phyloP scores from a whole-genome alignment of 2,113 vertebrate genomes.

The Rafetus swinhoei region DNA sequence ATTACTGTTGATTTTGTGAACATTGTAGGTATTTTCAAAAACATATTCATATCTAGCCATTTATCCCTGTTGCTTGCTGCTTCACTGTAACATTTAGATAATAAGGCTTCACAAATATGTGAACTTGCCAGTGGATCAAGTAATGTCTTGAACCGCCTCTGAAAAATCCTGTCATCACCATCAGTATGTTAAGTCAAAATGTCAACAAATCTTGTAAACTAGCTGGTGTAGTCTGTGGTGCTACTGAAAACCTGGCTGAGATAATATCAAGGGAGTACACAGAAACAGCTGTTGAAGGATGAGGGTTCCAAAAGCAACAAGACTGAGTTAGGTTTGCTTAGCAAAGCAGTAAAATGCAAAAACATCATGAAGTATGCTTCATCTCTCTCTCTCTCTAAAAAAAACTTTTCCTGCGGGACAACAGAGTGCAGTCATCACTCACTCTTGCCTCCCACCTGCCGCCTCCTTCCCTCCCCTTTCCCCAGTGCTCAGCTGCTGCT shows the following conservation, averaged over 20 bases:
- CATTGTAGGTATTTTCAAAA: neutral
- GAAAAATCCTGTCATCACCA: neutral
- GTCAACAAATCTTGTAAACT: neutral
- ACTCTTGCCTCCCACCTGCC: too few species aligned
- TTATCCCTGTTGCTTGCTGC: neutral
- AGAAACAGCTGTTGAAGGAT: constrained; percentile 22
- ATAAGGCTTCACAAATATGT: constrained; percentile 9
- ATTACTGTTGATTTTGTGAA: rapidly evolving
- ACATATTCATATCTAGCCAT: neutral
- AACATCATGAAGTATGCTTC: neutral
- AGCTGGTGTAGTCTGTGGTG: neutral
- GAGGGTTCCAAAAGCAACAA: neutral
- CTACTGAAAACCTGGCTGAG: constrained; percentile 14
- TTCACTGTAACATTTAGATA: constrained; percentile 11
- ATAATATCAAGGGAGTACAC: neutral
- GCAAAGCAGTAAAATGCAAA: neutral
- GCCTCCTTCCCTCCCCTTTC: too few species aligned
- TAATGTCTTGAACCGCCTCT: constrained; percentile 40
- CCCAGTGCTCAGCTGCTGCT: too few species aligned
- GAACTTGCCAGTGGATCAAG: neutral
- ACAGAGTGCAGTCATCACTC: too few species aligned
- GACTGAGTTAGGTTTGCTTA: constrained; percentile 9
- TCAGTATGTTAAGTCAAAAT: neutral
- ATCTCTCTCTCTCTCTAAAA: too few species aligned
- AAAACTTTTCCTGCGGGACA: too few species aligned